These are phyloP conservation scores for Hemibagrus guttatus DNA, from an alignment of 2,797 vertebrate genomes.

Conservation along the genomic window DNA sequence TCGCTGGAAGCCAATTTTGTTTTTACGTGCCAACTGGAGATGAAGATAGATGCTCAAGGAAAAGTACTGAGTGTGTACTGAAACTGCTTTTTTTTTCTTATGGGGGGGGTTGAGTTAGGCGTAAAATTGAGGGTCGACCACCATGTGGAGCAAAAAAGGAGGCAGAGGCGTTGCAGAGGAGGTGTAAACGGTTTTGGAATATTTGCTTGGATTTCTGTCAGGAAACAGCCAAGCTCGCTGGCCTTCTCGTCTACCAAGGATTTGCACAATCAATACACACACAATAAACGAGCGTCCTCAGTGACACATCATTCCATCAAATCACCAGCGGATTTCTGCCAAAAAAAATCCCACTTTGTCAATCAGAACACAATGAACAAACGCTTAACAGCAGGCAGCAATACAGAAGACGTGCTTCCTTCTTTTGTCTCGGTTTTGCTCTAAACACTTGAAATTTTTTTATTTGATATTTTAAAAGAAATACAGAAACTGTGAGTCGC, in stretches of 20 bases:
- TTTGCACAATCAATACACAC: neutral
- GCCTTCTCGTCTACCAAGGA: neutral
- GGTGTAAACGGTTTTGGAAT: neutral
- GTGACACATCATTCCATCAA: slow-evolving; percentile 10
- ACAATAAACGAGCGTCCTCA: neutral
- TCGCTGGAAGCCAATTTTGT: neutral
- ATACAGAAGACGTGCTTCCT: neutral
- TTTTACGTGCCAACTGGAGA: neutral
- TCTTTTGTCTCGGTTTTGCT: neutral
- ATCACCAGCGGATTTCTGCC: neutral
- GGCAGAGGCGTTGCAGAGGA: neutral
- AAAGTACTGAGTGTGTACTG: neutral
- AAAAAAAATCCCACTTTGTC: neutral
- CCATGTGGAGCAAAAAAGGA: neutral
- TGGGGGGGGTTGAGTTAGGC: too few relatives aligned
- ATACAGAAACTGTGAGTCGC: neutral
- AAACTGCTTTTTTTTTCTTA: neutral
- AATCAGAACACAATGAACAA: slow-evolving; percentile 8
- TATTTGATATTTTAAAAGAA: neutral
- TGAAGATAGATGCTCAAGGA: neutral
- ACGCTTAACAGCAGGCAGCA: neutral
- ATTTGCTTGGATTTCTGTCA: neutral
- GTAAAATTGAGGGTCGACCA: neutral
- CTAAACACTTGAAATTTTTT: neutral
- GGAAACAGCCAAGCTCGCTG: neutral